These are phyloP conservation scores for Sitophilus oryzae DNA, from an alignment of 1,140 invertebrate genomes.

Conservation along the genomic window DNA sequence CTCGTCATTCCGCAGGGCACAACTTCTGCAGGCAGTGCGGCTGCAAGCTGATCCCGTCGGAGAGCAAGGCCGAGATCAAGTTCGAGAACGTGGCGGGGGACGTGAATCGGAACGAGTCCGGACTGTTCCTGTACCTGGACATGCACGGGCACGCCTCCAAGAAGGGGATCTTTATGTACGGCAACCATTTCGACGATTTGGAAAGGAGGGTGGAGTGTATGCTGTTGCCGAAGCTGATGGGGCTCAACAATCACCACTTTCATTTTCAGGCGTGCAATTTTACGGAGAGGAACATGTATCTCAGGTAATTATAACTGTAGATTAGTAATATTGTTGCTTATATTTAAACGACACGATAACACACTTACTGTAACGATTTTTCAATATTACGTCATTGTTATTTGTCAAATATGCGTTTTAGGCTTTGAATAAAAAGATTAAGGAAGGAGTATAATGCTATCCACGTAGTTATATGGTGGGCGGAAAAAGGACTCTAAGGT, in stretches of 20 bases:
- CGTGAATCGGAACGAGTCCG: conserved; percentile 47
- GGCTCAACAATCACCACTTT: conserved; percentile 85
- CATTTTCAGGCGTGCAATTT: conserved; percentile 91
- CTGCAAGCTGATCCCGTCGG: conserved; percentile 17
- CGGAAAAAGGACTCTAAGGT: too few species aligned
- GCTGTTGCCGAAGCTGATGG: conserved; percentile 82
- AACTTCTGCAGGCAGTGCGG: conserved; percentile 30
- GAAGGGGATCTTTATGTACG: conserved; percentile 86
- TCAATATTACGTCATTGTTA: too few species aligned
- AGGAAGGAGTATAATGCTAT: too few species aligned
- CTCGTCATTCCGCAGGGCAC: conserved; percentile 24
- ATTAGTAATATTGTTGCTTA: too few species aligned
- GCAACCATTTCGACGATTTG: conserved; percentile 74
- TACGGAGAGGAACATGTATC: conserved; percentile 86
- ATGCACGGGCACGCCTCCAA: conserved; percentile 91
- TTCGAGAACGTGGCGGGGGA: conserved; percentile 30
- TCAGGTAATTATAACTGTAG: too few species aligned
- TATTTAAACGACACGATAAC: too few species aligned
- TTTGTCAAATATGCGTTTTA: too few species aligned
- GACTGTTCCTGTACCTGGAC: conserved; percentile 79
- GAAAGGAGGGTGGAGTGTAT: conserved; percentile 77
- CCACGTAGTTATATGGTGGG: too few species aligned
- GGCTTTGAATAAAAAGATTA: too few species aligned
- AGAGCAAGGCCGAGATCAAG: conserved; percentile 31
- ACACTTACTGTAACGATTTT: too few species aligned